Evolutionary conservation across 1,140 invertebrate genomes (phyloP).

Genomic region (Wiebesia pumilae): DNA sequence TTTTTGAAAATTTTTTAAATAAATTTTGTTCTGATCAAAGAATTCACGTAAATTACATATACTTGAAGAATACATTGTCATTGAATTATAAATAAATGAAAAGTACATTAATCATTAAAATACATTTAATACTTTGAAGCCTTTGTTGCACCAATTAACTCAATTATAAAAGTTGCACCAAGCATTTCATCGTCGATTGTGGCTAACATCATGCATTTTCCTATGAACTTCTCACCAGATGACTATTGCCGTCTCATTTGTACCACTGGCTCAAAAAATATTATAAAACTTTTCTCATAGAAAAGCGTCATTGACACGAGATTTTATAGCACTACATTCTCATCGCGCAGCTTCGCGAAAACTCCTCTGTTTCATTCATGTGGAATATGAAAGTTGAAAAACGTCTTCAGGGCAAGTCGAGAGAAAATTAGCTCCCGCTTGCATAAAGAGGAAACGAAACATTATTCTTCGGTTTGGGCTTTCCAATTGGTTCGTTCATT

Average conservation of each 20-base stretch:
- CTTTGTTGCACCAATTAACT: neutral
- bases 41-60: no score
- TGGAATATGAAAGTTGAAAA: slow-evolving; percentile 53
- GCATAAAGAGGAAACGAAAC: slow-evolving; percentile 22
- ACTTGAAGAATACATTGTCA: no score
- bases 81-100: no score
- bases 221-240: neutral
- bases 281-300: slow-evolving; percentile 44
- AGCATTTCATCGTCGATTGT: neutral
- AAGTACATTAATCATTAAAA: no score
- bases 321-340: slow-evolving; percentile 38
- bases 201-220: neutral
- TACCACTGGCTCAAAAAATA: slow-evolving; percentile 40
- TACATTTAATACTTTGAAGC: no score
- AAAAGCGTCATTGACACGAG: slow-evolving; percentile 3
- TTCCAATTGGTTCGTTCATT: slow-evolving; percentile 36
- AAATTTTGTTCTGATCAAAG: no score
- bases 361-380: slow-evolving; percentile 48
- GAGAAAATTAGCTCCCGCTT: slow-evolving; percentile 48
- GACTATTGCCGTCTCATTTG: neutral
- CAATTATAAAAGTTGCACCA: neutral
- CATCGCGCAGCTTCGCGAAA: slow-evolving; percentile 10
- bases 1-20: no score
- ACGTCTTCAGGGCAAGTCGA: slow-evolving; percentile 38
- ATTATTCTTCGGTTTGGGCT: slow-evolving; percentile 51